Evolutionary conservation across 2,797 vertebrate genomes (phyloP).

Genomic region (Ciconia nigra): DNA sequence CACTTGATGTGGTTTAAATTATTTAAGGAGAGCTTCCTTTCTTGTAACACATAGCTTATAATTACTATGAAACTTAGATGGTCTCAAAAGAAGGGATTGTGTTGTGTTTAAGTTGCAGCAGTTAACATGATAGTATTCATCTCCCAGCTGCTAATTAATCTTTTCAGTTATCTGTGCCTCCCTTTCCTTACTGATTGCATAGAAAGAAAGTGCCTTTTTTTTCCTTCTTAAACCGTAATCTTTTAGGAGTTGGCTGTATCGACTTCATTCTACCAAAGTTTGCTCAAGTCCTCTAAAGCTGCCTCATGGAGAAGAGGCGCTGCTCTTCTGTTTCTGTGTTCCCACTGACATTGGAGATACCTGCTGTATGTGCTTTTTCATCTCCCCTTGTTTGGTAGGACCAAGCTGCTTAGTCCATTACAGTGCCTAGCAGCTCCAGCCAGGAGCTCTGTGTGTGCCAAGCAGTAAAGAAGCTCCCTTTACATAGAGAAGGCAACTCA

Average conservation of each 20-base stretch:
- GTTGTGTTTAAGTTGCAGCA: neutral
- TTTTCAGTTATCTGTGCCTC: neutral
- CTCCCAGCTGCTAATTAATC: conserved; percentile 16
- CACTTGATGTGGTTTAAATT: neutral
- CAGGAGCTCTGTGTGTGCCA: neutral
- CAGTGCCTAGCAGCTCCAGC: neutral
- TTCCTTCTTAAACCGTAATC: neutral
- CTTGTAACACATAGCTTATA: neutral
- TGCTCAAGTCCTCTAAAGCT: neutral
- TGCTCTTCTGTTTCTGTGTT: neutral
- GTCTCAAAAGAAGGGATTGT: neutral
- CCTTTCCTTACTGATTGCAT: neutral
- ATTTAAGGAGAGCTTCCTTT: neutral
- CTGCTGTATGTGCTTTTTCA: neutral
- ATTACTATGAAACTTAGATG: neutral
- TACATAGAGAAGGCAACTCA: too few species aligned
- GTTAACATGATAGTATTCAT: neutral
- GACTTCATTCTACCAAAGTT: neutral
- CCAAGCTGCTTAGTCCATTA: neutral
- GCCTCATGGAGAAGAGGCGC: neutral
- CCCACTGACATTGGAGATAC: neutral
- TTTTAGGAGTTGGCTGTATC: neutral
- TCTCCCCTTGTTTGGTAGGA: neutral
- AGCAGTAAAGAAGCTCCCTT: neutral
- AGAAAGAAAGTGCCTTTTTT: neutral